phyloP scores from a whole-genome alignment of 2,797 vertebrate species.

The Oophaga sylvatica region DNA sequence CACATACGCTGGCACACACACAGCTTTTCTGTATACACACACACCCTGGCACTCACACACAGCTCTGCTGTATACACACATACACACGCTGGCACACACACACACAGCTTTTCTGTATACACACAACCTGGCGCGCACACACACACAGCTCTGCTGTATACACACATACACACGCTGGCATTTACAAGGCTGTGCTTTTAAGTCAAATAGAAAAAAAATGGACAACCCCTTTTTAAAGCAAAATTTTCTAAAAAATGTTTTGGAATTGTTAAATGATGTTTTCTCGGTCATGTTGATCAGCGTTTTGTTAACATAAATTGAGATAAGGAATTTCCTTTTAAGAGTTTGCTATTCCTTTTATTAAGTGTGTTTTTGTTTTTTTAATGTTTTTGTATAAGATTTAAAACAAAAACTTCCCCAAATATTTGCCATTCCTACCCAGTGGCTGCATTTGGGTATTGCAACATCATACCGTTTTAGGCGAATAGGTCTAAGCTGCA shows the following conservation, averaged over 20 bases:
- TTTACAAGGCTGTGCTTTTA: no score
- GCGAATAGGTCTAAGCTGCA: background rate
- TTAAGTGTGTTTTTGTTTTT: background rate
- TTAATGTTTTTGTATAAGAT: background rate
- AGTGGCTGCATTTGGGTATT: background rate
- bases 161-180: no score
- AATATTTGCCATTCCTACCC: background rate
- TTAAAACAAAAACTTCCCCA: background rate
- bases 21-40: no score
- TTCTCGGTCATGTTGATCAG: background rate
- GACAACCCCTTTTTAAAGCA: no score
- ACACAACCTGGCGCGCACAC: no score
- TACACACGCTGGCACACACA: rapidly evolving
- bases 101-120: no score
- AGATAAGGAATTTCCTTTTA: background rate
- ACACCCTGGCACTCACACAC: no score
- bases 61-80: no score
- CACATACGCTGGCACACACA: no score
- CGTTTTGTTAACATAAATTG: background rate
- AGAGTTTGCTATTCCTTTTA: background rate
- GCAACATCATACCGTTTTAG: background rate
- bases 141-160: no score
- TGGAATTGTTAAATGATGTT: background rate
- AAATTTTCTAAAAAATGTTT: no score
- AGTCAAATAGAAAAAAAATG: no score